Evolutionary conservation across 2,113 vertebrate species (phyloP).

Genomic region (Heptranchias perlo): DNA sequence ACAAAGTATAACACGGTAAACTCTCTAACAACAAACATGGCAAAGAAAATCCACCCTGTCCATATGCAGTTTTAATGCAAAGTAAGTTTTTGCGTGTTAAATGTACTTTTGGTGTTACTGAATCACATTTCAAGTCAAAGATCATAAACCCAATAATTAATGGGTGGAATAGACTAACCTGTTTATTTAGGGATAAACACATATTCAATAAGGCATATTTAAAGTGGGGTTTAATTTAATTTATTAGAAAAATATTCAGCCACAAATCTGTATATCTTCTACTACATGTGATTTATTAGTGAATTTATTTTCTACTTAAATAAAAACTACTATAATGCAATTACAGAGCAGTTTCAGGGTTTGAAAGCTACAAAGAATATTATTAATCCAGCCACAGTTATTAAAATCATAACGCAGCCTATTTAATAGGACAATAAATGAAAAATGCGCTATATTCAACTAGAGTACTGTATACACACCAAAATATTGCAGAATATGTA

Average conservation of each 20-base stretch:
- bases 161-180: too few relatives aligned
- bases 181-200: neutral
- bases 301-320: neutral
- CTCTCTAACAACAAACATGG: neutral
- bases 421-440: neutral
- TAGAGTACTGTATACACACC: too few relatives aligned
- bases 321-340: neutral
- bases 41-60: neutral
- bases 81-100: neutral
- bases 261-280: neutral
- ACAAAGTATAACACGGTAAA: neutral
- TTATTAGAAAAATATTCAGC: neutral
- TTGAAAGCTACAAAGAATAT: neutral
- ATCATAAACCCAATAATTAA: neutral
- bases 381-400: too few relatives aligned
- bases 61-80: neutral
- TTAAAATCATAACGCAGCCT: neutral
- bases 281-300: neutral
- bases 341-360: neutral
- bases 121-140: neutral
- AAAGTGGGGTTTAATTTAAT: neutral
- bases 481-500: too few relatives aligned
- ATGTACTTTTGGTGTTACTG: neutral
- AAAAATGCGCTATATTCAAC: too few relatives aligned
- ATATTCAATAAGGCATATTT: neutral